These are phyloP conservation scores for Anguilla japonica DNA, from an alignment of 2,113 vertebrate species.

Conservation along the genomic window DNA sequence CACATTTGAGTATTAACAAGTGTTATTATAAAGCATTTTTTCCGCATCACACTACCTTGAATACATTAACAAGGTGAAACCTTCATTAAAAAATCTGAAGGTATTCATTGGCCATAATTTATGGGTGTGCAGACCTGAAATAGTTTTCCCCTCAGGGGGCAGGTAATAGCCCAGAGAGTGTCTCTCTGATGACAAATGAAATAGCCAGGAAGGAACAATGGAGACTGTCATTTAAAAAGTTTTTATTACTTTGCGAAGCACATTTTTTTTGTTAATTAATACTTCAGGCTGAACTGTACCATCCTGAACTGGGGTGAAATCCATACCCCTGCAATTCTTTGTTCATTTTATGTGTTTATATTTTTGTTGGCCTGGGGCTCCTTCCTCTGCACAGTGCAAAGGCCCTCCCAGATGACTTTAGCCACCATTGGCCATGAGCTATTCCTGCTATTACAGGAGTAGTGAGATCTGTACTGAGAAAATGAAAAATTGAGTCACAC, in stretches of 20 bases:
- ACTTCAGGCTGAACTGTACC: background rate
- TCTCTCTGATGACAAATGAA: background rate
- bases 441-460: background rate
- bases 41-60: background rate
- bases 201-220: background rate
- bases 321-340: no score
- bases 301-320: background rate
- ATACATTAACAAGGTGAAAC: background rate
- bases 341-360: no score
- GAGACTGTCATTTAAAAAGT: background rate
- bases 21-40: background rate
- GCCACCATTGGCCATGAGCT: background rate
- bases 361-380: no score
- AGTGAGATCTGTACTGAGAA: no score
- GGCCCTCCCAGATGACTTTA: background rate
- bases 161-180: background rate
- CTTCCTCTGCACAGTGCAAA: background rate
- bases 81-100: background rate
- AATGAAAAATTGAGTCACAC: no score
- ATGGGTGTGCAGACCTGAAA: background rate
- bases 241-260: background rate
- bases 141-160: background rate
- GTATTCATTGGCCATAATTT: background rate
- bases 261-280: background rate
- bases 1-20: background rate